Evolutionary conservation across 1,140 invertebrate species (phyloP).

Genomic region (Bombus breviceps): DNA sequence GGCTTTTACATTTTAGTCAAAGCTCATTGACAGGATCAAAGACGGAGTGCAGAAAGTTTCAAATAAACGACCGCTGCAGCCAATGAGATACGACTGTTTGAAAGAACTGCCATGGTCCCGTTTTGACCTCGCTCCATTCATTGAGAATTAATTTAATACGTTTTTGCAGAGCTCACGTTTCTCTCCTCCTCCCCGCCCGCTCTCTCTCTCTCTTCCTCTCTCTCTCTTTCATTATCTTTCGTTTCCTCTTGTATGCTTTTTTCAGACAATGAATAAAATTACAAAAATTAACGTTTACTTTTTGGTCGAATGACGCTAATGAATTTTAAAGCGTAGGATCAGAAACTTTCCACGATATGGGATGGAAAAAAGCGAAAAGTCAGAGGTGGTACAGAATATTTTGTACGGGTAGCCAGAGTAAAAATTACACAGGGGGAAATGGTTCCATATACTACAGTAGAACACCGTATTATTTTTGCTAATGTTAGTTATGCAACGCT

Average conservation of each 20-base stretch:
- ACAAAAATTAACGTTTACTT: neutral
- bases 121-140: neutral
- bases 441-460: neutral
- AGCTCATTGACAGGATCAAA: neutral
- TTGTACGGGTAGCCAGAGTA: neutral
- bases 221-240: too few relatives aligned
- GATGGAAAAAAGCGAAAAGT: neutral
- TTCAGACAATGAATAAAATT: neutral
- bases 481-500: neutral
- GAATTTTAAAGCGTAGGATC: slow-evolving; percentile 14
- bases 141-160: slow-evolving; percentile 21
- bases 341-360: neutral
- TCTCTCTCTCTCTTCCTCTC: too few relatives aligned
- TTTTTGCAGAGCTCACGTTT: neutral
- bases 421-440: slow-evolving; percentile 10
- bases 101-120: neutral
- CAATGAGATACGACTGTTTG: slow-evolving; percentile 1
- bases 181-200: neutral
- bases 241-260: neutral
- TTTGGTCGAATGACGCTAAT: neutral
- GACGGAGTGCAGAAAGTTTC: neutral
- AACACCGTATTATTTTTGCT: slow-evolving; percentile 16
- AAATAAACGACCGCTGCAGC: neutral
- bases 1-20: neutral
- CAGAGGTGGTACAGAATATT: neutral